Percentiles rank a stretch among this genome's conserved stretches.
Conservation (phyloP, 35 echinoderm and acorn worm species). For the Ophiothrix spiculata region DNA sequence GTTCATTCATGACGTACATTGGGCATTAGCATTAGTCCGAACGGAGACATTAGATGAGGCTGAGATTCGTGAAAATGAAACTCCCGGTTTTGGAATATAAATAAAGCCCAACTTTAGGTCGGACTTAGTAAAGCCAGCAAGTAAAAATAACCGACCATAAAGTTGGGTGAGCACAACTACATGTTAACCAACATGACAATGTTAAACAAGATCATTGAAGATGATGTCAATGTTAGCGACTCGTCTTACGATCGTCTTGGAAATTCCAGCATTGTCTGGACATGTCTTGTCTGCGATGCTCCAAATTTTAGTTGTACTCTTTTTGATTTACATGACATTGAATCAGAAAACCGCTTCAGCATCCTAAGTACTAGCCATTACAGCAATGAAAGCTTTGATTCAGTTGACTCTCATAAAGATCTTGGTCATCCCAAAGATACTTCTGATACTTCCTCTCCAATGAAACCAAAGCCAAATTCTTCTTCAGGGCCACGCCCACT, state of each 20-base stretch:
- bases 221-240: neutral
- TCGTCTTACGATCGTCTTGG: neutral
- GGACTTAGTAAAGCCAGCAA: too few relatives aligned
- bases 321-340: neutral
- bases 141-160: too few relatives aligned
- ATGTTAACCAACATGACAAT: too few relatives aligned
- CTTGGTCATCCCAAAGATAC: neutral
- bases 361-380: neutral
- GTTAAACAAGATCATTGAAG: too few relatives aligned
- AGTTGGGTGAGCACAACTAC: too few relatives aligned
- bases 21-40: too few relatives aligned
- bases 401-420: neutral
- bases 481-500: neutral
- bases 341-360: neutral
- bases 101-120: too few relatives aligned
- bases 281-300: neutral
- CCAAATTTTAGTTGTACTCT: neutral
- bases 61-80: too few relatives aligned
- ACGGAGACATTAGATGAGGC: too few relatives aligned
- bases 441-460: neutral
- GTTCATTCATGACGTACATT: too few relatives aligned
- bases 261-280: neutral
- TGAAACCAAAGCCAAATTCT: neutral
- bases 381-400: neutral
- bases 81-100: too few relatives aligned